Percentiles rank a stretch among this genome's conserved stretches.
Conservation (phyloP, 2,113 vertebrate species). For the Varanus salvator region DNA sequence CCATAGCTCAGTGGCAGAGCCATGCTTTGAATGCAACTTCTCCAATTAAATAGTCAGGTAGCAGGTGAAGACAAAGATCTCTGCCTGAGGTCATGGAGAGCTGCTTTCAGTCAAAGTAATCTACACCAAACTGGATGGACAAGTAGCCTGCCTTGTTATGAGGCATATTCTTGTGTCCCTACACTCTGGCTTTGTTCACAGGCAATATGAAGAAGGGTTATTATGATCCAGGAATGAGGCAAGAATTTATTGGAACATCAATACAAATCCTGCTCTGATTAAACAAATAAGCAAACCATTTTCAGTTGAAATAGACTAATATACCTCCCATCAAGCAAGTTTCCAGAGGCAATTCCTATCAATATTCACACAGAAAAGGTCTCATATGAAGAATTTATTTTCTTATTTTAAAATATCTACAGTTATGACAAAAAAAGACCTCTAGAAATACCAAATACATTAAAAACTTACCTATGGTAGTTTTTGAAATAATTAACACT, state of each 20-base stretch:
- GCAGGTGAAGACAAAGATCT: neutral
- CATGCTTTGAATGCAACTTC: neutral
- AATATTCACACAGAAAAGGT: neutral
- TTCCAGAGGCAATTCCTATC: neutral
- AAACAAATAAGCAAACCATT: neutral
- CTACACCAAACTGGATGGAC: neutral
- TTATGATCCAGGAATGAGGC: neutral
- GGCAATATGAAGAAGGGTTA: neutral
- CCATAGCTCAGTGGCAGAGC: neutral
- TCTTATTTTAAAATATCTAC: neutral
- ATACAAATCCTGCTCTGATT: neutral
- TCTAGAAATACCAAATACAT: neutral
- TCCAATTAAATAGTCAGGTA: neutral
- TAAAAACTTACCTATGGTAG: conserved; percentile 90
- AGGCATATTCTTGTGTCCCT: neutral
- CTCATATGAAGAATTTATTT: neutral
- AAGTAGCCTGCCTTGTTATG: neutral
- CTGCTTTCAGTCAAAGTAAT: neutral
- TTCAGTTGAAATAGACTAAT: neutral
- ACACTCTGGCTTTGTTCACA: neutral
- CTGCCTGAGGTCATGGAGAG: neutral
- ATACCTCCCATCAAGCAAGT: neutral
- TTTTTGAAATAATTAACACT: conserved; percentile 99
- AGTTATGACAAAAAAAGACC: neutral
- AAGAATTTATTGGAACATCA: neutral